phyloP scores from a whole-genome alignment of 2,113 vertebrate species.

The Oreochromis tanganicae region DNA sequence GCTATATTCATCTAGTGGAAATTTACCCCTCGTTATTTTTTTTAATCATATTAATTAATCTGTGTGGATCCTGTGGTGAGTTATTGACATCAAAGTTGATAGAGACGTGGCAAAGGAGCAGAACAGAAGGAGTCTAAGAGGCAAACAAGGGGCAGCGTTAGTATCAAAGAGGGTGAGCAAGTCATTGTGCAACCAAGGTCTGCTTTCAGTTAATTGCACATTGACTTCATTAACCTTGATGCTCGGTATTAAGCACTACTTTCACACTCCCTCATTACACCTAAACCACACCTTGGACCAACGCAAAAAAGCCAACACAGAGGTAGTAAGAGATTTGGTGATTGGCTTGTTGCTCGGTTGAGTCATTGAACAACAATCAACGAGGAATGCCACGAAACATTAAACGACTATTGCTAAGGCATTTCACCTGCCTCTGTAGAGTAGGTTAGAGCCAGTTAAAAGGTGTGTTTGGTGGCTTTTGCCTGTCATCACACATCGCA shows the following conservation, averaged over 20 bases:
- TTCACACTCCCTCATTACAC: conserved; percentile 12
- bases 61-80: conserved; percentile 37
- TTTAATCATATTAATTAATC: conserved; percentile 55
- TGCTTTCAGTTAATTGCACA: conserved; percentile 47
- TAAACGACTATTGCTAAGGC: conserved; percentile 7
- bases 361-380: not conserved
- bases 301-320: not conserved
- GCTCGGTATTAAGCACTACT: conserved; percentile 24
- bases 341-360: not conserved
- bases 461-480: conserved; percentile 57
- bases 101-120: conserved; percentile 2
- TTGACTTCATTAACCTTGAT: conserved; percentile 62
- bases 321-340: not conserved
- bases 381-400: conserved; percentile 10
- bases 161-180: conserved; percentile 19
- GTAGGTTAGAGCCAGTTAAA: conserved; percentile 20
- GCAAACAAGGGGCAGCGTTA: conserved; percentile 17
- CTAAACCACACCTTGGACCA: not conserved
- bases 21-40: conserved; percentile 35
- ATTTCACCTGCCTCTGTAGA: conserved; percentile 36
- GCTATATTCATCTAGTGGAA: conserved; percentile 49
- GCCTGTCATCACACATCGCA: conserved; percentile 60
- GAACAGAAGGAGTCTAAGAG: not conserved
- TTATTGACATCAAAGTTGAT: conserved; percentile 58
- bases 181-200: conserved; percentile 25